Conservation (phyloP, 2,888 invertebrate genomes). For the Sarcophaga rosellei region DNA sequence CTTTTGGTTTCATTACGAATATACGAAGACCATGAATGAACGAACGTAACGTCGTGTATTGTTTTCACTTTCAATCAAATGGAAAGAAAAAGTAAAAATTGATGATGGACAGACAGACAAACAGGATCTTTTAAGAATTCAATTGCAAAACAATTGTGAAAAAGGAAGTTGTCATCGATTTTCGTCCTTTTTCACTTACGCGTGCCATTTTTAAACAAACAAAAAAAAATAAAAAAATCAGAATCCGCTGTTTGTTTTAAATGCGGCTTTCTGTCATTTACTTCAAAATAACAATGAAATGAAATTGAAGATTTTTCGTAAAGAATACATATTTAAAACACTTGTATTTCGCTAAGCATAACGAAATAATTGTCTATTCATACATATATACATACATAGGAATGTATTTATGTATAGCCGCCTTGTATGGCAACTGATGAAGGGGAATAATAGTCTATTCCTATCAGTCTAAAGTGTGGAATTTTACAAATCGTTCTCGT, state of each 20-base stretch:
- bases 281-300: slow-evolving; percentile 23
- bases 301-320: background rate
- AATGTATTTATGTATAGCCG: background rate
- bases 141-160: slow-evolving; percentile 28
- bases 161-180: slow-evolving; percentile 42
- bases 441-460: background rate
- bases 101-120: slow-evolving; percentile 27
- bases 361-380: background rate
- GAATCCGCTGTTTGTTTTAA: slow-evolving; percentile 40
- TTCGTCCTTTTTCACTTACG: slow-evolving; percentile 46
- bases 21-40: background rate
- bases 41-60: slow-evolving; percentile 1
- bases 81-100: slow-evolving; percentile 35
- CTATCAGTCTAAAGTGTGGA: slow-evolving; percentile 34
- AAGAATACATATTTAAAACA: background rate
- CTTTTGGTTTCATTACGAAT: slow-evolving; percentile 36
- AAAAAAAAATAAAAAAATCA: background rate
- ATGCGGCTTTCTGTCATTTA: slow-evolving; percentile 43
- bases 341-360: background rate
- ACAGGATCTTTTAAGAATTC: slow-evolving; percentile 34
- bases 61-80: slow-evolving; percentile 62
- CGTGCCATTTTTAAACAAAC: slow-evolving; percentile 40
- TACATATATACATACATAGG: background rate
- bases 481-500: slow-evolving; percentile 29
- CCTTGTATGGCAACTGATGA: no score